phyloP scores from a whole-genome alignment of 2,113 vertebrate species.

The Zosterops pallidus region DNA sequence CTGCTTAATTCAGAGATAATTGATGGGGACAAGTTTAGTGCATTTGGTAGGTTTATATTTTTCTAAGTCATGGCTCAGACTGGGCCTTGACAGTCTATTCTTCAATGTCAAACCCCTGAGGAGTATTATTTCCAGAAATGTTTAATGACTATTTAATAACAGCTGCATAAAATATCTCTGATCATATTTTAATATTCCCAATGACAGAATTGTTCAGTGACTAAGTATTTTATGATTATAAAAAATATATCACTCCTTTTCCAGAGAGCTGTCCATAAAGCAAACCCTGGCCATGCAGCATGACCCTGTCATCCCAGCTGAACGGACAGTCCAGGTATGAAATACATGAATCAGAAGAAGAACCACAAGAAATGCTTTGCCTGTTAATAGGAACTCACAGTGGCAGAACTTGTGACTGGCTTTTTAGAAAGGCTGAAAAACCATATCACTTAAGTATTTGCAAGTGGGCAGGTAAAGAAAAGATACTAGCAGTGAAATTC shows the following conservation, averaged over 20 bases:
- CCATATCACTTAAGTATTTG: neutral
- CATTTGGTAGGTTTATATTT: neutral
- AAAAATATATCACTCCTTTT: neutral
- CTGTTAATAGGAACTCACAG: neutral
- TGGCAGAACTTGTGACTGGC: neutral
- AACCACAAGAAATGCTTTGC: neutral
- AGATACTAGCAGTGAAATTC: neutral
- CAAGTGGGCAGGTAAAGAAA: neutral
- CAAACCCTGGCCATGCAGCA: neutral
- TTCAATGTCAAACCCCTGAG: conserved; percentile 17
- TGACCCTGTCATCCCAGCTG: neutral
- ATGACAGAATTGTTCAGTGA: neutral
- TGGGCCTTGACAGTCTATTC: neutral
- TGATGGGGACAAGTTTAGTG: neutral
- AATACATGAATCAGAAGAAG: neutral
- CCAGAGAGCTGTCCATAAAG: neutral
- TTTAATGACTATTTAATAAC: conserved; percentile 54
- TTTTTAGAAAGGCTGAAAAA: neutral
- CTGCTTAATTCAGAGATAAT: neutral
- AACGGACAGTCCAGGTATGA: neutral
- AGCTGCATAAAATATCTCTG: conserved; percentile 31
- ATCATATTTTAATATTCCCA: conserved; percentile 29
- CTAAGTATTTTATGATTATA: neutral
- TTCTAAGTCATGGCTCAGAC: neutral
- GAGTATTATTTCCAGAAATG: conserved; percentile 34